Percentiles rank a stretch among this genome's conserved stretches.
Evolutionary conservation across 2,113 vertebrate genomes (phyloP).

Genomic region (Rhinopomastus cyanomelas): DNA sequence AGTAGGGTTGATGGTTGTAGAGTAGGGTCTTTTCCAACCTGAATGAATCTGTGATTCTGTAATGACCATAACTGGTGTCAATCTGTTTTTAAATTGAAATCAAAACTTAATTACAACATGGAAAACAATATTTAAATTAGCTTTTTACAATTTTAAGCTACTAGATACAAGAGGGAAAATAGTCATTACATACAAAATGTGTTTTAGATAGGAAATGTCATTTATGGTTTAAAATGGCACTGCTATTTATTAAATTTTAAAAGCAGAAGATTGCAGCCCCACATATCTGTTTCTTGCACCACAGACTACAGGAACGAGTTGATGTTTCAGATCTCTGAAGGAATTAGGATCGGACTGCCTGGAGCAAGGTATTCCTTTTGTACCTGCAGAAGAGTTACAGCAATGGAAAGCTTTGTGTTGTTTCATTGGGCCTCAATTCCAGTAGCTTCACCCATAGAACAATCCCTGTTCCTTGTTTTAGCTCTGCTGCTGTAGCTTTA

Average conservation of each 20-base stretch:
- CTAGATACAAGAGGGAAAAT: background rate
- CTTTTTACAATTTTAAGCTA: background rate
- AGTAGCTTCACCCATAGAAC: background rate
- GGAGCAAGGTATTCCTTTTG: background rate
- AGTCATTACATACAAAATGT: background rate
- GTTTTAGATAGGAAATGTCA: background rate
- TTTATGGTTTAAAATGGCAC: background rate
- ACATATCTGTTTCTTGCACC: background rate
- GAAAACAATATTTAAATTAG: background rate
- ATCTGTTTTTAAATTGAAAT: background rate
- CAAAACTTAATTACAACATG: background rate
- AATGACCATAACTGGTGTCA: background rate
- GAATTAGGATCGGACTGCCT: background rate
- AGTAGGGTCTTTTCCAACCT: too few species aligned
- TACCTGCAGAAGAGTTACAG: background rate
- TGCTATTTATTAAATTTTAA: background rate
- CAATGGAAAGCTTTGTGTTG: background rate
- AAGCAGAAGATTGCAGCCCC: background rate
- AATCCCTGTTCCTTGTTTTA: background rate
- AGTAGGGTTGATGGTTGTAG: too few species aligned
- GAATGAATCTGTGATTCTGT: too few species aligned
- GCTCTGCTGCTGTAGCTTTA: background rate
- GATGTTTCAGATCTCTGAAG: background rate
- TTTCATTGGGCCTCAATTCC: slow-evolving; percentile 21
- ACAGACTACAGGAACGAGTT: background rate